Percentiles rank a stretch among this genome's conserved stretches.
These are phyloP conservation scores for Circaetus cinerascens DNA, from an alignment of 2,113 vertebrate genomes.

Conservation along the genomic window DNA sequence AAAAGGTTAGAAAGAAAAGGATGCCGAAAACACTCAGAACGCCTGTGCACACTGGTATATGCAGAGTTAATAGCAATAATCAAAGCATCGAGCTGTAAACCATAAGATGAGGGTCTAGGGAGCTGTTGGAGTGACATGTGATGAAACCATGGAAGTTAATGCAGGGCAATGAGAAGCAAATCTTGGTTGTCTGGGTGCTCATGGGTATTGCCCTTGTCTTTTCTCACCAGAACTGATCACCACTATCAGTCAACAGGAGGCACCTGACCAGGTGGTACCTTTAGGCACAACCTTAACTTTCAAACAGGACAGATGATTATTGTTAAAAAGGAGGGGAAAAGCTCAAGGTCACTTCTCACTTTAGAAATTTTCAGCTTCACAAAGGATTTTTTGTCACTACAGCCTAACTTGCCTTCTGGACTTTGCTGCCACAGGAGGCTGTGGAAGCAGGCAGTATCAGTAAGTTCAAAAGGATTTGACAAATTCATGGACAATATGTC, in stretches of 20 bases:
- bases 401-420: not conserved
- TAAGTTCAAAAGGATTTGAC: not conserved
- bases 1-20: not conserved
- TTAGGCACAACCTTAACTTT: not conserved
- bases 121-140: not conserved
- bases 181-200: not conserved
- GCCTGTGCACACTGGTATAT: not conserved
- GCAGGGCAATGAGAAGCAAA: not conserved
- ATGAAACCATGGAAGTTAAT: not conserved
- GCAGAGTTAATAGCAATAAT: not conserved
- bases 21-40: not conserved
- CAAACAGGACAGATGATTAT: not conserved
- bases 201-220: not conserved
- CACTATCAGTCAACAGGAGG: not conserved
- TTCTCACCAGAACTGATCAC: not conserved
- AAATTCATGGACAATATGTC: not conserved
- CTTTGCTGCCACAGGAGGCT: not conserved
- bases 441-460: not conserved
- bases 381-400: not conserved
- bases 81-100: not conserved
- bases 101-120: not conserved
- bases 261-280: not conserved
- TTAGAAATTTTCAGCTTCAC: not conserved
- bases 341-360: not conserved
- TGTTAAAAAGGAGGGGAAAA: not conserved